A percentile compares a stretch with the other conserved stretches of the same genome.
These are phyloP conservation scores for Chelon labrosus DNA, from an alignment of 2,797 vertebrate species.

Conservation along the genomic window DNA sequence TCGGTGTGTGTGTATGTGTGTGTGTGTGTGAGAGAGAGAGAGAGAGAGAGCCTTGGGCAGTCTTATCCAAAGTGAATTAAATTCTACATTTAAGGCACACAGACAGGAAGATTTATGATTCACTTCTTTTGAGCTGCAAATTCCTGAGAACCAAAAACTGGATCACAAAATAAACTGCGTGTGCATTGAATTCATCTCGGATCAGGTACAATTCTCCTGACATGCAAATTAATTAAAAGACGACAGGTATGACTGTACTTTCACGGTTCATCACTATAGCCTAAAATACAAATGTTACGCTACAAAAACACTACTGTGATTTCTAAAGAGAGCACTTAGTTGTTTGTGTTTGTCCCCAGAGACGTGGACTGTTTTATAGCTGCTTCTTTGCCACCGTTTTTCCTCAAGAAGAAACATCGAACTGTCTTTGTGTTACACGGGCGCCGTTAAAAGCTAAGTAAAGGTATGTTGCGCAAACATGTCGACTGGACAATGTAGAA, in stretches of 20 bases:
- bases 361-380: slow-evolving; percentile 13
- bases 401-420: slow-evolving; percentile 16
- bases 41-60: slow-evolving; percentile 20
- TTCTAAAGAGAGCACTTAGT: slow-evolving; percentile 14
- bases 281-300: slow-evolving; percentile 12
- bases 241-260: not conserved
- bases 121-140: slow-evolving; percentile 47
- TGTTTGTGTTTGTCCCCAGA: slow-evolving; percentile 21
- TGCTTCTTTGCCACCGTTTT: slow-evolving; percentile 22
- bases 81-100: slow-evolving; percentile 46
- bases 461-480: no score
- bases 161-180: slow-evolving; percentile 40
- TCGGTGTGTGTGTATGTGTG: slow-evolving; percentile 14
- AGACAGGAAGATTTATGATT: slow-evolving; percentile 52
- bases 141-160: slow-evolving; percentile 19
- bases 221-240: slow-evolving; percentile 34
- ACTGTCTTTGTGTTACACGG: slow-evolving; percentile 11
- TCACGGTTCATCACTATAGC: slow-evolving; percentile 9
- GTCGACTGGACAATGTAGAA: not conserved
- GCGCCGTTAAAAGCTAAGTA: slow-evolving; percentile 8
- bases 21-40: not conserved
- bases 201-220: not conserved
- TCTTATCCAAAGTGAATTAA: slow-evolving; percentile 34
- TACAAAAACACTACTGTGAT: slow-evolving; percentile 15
- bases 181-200: slow-evolving; percentile 18